Evolutionary conservation across 2,113 vertebrate genomes (phyloP), one percentile per base, ranked within the genome.

Genomic region (Zeus faber): DNA sequence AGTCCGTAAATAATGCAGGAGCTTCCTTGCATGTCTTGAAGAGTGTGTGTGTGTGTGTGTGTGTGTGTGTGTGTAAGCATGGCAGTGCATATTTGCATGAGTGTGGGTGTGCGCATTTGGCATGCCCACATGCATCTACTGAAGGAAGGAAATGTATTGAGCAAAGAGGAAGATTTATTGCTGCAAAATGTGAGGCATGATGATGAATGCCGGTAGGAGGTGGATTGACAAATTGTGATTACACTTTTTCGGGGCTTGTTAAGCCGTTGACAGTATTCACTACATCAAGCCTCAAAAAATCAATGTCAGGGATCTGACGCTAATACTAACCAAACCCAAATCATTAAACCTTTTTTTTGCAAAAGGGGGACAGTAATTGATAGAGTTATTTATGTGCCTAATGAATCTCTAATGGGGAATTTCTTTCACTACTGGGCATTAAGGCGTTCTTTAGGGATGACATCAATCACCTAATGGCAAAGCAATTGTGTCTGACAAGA

Each of bases 291-390:
- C 65, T 67, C 39, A n/a, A 57, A 62, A 86, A 81, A 88, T 88
- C 83, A 79, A 83, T 85, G 71, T 49, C 46, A 22, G 5, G 35
- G 23, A 77, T 80, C 77, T 79, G 83, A 82, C 76, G 83, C 72
- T 71, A 82, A 86, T 77, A 70, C 85, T 77, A 84, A 87, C 70
- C 22, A 80, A 81, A 70, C 13, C 48, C 59, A 67, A 67, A 78
- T 82, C 85, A 79, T 88, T 88, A 83, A 86, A 87, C 69, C n/a
- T n/a, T n/a, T n/a, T n/a, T 77, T 83, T 84, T 57, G 54, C 74
- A 67, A 80, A 80, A 83, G 44, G 73, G 77, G 79, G 75, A 78
- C 67, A 74, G 77, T 73, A 79, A 83, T 85, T 84, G 84, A 87
- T 87, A 87, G 52, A 66, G 71, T 75, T 77, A 77, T 89, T 87